Evolutionary conservation across 2,797 vertebrate genomes (phyloP), one percentile per base, ranked within the genome.

Genomic region (Trematomus bernacchii): DNA sequence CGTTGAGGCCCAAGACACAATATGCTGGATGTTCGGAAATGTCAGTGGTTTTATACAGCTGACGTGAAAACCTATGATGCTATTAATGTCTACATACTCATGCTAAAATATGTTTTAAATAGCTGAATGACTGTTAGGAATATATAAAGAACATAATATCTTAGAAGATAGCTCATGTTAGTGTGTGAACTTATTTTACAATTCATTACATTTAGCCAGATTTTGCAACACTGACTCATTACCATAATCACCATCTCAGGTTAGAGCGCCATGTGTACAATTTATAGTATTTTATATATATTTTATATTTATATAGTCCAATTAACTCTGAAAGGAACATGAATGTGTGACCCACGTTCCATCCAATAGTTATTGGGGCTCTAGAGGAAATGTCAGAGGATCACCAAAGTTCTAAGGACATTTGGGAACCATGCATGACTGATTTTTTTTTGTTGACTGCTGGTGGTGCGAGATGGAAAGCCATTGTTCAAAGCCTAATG

Each of bases 401-500:
- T 63, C 60, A 63, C 27, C 27, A 50, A 50, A 50, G 16, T 66
- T 11, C n/a, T 54, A 15, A 53, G 0, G 51, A 66, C 51, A 54
- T 44, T 27, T 27, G 40, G 16, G 16, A 46, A 19, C 42, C 8
- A 30, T 67, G 21, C 54, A 54, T 44, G 11, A 4, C 40, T 44
- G 23, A 6, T 23, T 1, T 5, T n/a, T 6, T 27, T 6, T 27
- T 9, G 42, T 21, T 30, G 4, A 59, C 23, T 47, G 59, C 15
- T 47, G 59, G 23, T 12, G 27, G 21, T 12, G 21, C 42, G 44
- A 23, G 42, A 43, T 23, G 42, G 13, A 59, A 42, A 14, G 12
- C 42, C 57, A 14, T 11, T n/a, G 30, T 2, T 60, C 23, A 30
- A 60, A 30, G 23, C 30, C 0, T 27, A 62, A 30, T 6, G 30